Evolutionary conservation across 2,888 invertebrate genomes (phyloP).

Genomic region (Sinodicranocentrus sp.): DNA sequence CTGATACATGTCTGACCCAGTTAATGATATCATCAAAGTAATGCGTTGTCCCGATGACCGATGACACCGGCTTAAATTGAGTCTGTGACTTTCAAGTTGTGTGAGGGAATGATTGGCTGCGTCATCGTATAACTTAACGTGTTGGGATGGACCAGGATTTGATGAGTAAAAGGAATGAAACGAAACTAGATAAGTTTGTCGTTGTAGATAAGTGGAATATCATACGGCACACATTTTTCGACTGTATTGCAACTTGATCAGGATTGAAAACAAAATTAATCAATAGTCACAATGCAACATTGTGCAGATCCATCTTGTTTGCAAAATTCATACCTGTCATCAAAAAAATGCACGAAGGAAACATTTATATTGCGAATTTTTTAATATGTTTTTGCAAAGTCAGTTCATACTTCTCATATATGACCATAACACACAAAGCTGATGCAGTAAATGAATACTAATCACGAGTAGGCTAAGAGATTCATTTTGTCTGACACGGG

Average conservation of each 20-base stretch:
- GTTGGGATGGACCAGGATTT: constrained; percentile 48
- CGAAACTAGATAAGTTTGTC: background rate
- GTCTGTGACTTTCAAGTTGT: constrained; percentile 21
- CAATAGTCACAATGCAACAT: constrained; percentile 47
- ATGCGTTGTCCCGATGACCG: constrained; percentile 67
- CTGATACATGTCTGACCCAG: constrained; percentile 60
- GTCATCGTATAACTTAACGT: constrained; percentile 13
- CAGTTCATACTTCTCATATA: background rate
- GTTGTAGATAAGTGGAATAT: too few relatives aligned
- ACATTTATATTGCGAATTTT: constrained; percentile 2
- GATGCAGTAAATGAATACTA: constrained; percentile 32
- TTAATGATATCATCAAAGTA: constrained; percentile 66
- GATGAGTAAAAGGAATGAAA: constrained; percentile 13
- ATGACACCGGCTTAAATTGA: constrained; percentile 60
- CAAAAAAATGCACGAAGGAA: constrained; percentile 21
- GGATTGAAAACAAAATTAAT: constrained; percentile 54
- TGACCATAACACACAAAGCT: background rate
- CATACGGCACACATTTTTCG: constrained; percentile 22
- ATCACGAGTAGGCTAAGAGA: constrained; percentile 14
- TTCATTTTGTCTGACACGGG: constrained; percentile 20
- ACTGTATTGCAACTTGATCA: constrained; percentile 32
- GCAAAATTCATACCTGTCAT: constrained; percentile 45
- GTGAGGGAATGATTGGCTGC: background rate
- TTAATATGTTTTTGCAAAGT: constrained; percentile 30
- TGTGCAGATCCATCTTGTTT: constrained; percentile 44